Evolutionary conservation across 2,888 invertebrate species (phyloP).

Genomic region (Drosophila flavopinicola): DNA sequence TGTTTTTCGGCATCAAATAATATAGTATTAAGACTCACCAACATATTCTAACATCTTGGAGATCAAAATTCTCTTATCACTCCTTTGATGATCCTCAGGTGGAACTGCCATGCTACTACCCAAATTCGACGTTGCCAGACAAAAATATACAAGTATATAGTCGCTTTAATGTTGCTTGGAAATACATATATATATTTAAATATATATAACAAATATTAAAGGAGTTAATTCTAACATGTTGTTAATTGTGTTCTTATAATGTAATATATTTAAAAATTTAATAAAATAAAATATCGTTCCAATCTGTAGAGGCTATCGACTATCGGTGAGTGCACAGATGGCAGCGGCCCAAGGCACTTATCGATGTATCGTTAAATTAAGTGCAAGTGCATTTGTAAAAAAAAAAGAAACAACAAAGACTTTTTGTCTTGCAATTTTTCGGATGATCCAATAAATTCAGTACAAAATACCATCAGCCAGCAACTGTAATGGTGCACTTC

Average conservation of each 20-base stretch:
- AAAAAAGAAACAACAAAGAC: slow-evolving; percentile 31
- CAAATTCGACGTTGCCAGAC: background rate
- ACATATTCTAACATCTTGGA: slow-evolving; percentile 45
- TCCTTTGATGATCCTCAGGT: background rate
- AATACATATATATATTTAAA: no score
- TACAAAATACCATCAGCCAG: background rate
- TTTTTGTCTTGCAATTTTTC: slow-evolving; percentile 14
- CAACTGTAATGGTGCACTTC: background rate
- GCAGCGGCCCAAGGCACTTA: background rate
- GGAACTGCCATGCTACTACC: slow-evolving; percentile 29
- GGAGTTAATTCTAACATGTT: no score
- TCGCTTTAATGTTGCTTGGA: no score
- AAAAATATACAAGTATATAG: no score
- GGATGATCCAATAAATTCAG: background rate
- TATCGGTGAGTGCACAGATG: slow-evolving; percentile 1
- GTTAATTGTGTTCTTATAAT: no score
- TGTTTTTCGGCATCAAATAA: no score
- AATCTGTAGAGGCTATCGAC: background rate
- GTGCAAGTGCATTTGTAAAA: slow-evolving; percentile 52
- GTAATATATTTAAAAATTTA: background rate
- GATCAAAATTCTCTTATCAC: slow-evolving; percentile 9
- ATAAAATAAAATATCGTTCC: background rate
- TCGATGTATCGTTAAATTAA: slow-evolving; percentile 30
- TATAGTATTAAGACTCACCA: slow-evolving; percentile 43
- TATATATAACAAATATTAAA: no score